Evolutionary conservation across 2,888 invertebrate genomes (phyloP).

Genomic region (Serrognathus titanus): DNA sequence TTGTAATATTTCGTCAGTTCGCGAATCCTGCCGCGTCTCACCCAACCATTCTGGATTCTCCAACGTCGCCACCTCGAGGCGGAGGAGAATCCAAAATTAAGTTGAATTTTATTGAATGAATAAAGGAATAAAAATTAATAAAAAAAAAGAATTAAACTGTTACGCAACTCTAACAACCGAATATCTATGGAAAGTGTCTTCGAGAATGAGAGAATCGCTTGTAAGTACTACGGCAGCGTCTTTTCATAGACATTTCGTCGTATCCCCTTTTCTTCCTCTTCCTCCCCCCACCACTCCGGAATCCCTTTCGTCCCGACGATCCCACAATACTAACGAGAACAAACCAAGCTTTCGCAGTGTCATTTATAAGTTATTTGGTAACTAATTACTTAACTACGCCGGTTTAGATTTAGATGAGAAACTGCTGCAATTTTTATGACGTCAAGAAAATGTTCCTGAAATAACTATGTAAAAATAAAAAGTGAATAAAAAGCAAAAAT

Average conservation of each 20-base stretch:
- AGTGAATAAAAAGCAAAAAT: constrained; percentile 19
- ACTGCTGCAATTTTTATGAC: constrained; percentile 26
- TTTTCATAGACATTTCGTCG: no score
- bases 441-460: constrained; percentile 25
- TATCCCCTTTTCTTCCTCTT: no score
- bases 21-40: background rate
- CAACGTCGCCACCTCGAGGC: no score
- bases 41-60: background rate
- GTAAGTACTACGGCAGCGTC: no score
- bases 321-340: background rate
- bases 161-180: no score
- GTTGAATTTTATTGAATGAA: no score
- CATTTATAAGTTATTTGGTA: constrained; percentile 24
- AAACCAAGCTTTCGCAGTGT: constrained; percentile 22
- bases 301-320: no score
- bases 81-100: background rate
- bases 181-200: no score
- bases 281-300: no score
- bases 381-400: constrained; percentile 11
- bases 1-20: background rate
- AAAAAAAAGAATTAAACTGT: no score
- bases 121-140: no score
- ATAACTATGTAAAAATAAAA: constrained; percentile 23
- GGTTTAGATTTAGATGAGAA: constrained; percentile 21
- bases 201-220: no score